Evolutionary conservation across 2,113 vertebrate genomes (phyloP).

Genomic region (Peromyscus maniculatus): DNA sequence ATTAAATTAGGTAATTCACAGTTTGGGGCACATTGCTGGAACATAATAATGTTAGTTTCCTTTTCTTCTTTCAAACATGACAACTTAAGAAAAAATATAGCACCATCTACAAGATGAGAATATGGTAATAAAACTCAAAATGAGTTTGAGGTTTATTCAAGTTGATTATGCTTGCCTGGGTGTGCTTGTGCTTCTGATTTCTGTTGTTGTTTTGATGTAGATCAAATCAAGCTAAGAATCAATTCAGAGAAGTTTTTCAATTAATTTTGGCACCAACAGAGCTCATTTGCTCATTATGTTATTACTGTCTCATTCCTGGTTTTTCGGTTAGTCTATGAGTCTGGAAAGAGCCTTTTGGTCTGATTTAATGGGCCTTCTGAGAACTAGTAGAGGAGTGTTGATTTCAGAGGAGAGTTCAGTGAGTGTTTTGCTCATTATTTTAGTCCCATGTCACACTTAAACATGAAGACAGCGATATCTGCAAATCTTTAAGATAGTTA

Average conservation of each 20-base stretch:
- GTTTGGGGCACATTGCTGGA: slow-evolving; percentile 63
- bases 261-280: slow-evolving; percentile 67
- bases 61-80: slow-evolving; percentile 57
- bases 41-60: slow-evolving; percentile 65
- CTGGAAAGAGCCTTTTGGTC: slow-evolving; percentile 49
- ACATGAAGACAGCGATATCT: neutral
- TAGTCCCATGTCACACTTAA: neutral
- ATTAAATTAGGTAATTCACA: slow-evolving; percentile 69
- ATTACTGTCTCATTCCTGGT: slow-evolving; percentile 58
- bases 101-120: slow-evolving; percentile 52
- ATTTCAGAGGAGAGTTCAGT: slow-evolving; percentile 60
- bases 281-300: slow-evolving; percentile 66
- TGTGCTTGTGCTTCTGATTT: neutral
- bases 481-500: slow-evolving; percentile 21
- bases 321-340: slow-evolving; percentile 60
- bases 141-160: slow-evolving; percentile 69
- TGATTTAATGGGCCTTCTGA: slow-evolving; percentile 66
- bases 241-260: slow-evolving; percentile 57
- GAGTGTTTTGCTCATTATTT: slow-evolving; percentile 24
- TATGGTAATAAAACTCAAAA: slow-evolving; percentile 69
- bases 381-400: slow-evolving; percentile 23
- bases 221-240: slow-evolving; percentile 67
- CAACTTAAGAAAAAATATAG: slow-evolving; percentile 69
- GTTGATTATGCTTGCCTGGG: slow-evolving; percentile 54
- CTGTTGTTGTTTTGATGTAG: neutral